Conservation (phyloP, 2,888 invertebrate genomes). For the Melikaiella ostensackeni region DNA sequence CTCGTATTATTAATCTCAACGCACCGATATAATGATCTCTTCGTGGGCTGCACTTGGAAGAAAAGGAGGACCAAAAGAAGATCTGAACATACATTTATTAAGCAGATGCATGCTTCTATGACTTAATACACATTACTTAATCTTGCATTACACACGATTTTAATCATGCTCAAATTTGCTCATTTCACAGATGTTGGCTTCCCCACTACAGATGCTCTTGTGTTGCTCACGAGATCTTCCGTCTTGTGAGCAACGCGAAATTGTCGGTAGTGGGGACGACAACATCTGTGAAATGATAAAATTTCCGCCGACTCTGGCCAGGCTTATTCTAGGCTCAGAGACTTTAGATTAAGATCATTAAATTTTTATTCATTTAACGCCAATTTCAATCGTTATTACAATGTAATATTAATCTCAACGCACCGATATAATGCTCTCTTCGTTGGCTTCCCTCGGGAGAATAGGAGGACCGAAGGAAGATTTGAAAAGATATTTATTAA, state of each 20-base stretch:
- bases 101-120: neutral
- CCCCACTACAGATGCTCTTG: too few species aligned
- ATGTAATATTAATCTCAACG: slow-evolving; percentile 38
- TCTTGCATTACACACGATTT: slow-evolving; percentile 8
- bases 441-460: slow-evolving; percentile 14
- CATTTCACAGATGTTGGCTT: too few species aligned
- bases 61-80: neutral
- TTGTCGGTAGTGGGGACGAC: too few species aligned
- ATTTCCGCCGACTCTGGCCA: too few species aligned
- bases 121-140: neutral
- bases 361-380: too few species aligned
- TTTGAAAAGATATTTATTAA: slow-evolving; percentile 18
- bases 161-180: too few species aligned
- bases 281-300: too few species aligned
- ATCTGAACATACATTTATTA: slow-evolving; percentile 23
- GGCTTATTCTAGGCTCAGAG: too few species aligned
- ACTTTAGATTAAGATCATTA: too few species aligned
- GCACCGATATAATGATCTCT: slow-evolving; percentile 34
- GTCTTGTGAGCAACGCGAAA: too few species aligned
- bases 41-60: slow-evolving; percentile 20
- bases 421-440: slow-evolving; percentile 34
- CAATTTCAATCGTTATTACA: slow-evolving; percentile 49
- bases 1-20: slow-evolving; percentile 37
- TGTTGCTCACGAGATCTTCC: too few species aligned
- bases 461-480: neutral